These are phyloP conservation scores for Endotricha flammealis DNA, from an alignment of 2,888 invertebrate genomes.

Conservation along the genomic window DNA sequence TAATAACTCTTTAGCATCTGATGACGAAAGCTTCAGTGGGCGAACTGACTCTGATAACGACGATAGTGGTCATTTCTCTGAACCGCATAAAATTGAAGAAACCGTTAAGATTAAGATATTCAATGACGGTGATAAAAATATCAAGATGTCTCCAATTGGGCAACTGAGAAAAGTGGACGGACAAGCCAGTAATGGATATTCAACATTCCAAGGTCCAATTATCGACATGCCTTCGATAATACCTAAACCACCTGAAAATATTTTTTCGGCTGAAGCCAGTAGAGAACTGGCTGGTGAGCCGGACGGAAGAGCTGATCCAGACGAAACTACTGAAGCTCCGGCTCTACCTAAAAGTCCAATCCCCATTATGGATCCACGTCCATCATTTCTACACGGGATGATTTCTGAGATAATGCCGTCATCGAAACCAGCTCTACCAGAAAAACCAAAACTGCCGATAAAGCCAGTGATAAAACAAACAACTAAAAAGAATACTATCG, in stretches of 20 bases:
- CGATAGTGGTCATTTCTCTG: conserved; percentile 72
- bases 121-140: conserved; percentile 64
- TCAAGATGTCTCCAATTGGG: conserved; percentile 64
- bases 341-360: conserved; percentile 84
- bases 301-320: conserved; percentile 91
- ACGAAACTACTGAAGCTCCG: conserved; percentile 82
- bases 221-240: conserved; percentile 69
- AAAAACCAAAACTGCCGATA: conserved; percentile 81
- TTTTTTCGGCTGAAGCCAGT: conserved; percentile 80
- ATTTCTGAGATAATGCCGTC: conserved; percentile 66
- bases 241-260: conserved; percentile 57
- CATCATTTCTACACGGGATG: conserved; percentile 85
- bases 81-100: conserved; percentile 68
- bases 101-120: conserved; percentile 73
- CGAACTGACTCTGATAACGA: conserved; percentile 80
- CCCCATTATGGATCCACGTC: conserved; percentile 77
- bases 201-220: conserved; percentile 70
- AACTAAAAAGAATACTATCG: conserved; percentile 52
- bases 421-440: conserved; percentile 81
- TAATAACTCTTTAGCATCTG: conserved; percentile 69
- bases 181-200: conserved; percentile 61
- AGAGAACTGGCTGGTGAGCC: conserved; percentile 90
- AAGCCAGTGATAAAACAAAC: conserved; percentile 78
- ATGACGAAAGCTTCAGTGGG: conserved; percentile 71
- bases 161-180: conserved; percentile 67